Percentiles rank a stretch among this genome's conserved stretches.
Evolutionary conservation across 1,140 invertebrate species (phyloP).

Genomic region (Branchinecta lynchi): DNA sequence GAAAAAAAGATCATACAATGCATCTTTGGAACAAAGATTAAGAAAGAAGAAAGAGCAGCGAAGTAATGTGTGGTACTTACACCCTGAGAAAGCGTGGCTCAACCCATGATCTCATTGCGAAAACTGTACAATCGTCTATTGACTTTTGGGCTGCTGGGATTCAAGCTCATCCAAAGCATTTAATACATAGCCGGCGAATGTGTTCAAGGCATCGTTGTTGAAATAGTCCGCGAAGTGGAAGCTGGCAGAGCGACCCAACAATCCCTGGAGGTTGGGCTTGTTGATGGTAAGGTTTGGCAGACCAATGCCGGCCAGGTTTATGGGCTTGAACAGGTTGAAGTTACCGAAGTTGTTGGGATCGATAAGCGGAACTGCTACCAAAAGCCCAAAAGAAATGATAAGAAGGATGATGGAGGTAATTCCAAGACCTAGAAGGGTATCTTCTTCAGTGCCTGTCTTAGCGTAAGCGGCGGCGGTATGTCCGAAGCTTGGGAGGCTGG

Average conservation of each 20-base stretch:
- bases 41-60: too few relatives aligned
- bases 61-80: not conserved
- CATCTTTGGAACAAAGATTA: too few relatives aligned
- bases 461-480: not conserved
- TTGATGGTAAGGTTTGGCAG: not conserved
- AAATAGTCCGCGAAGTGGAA: not conserved
- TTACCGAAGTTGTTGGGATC: not conserved
- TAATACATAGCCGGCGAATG: not conserved
- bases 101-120: not conserved
- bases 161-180: not conserved
- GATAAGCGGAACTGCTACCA: not conserved
- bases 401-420: not conserved
- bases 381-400: not conserved
- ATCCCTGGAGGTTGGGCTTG: not conserved
- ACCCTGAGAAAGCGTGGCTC: not conserved
- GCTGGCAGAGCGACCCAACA: not conserved
- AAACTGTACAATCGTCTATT: constrained; percentile 2
- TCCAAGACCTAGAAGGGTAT: not conserved
- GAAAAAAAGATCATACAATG: too few relatives aligned
- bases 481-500: not conserved
- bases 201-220: not conserved
- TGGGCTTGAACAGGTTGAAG: not conserved
- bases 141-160: not conserved
- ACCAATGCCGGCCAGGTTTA: not conserved
- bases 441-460: not conserved